Conservation (phyloP, 2,113 vertebrate genomes). For the Rhineura floridana region DNA sequence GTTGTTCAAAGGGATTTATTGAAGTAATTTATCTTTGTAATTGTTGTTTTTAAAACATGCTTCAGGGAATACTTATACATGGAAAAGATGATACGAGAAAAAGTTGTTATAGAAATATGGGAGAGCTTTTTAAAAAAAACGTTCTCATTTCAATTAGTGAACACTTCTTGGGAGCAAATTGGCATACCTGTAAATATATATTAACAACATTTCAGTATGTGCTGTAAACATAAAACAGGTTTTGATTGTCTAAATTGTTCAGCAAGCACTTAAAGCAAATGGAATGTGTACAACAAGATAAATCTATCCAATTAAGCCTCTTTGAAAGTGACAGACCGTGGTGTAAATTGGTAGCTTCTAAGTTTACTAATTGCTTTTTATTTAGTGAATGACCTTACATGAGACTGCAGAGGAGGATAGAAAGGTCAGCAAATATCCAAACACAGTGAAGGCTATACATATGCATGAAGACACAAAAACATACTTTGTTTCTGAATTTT, state of each 20-base stretch:
- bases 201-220: constrained; percentile 2
- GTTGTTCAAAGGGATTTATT: neutral
- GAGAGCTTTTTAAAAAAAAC: neutral
- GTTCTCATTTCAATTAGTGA: neutral
- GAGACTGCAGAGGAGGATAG: neutral
- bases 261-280: constrained; percentile 1
- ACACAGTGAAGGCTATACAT: neutral
- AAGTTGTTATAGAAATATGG: neutral
- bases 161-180: neutral
- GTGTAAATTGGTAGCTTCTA: neutral
- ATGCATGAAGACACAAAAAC: neutral
- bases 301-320: neutral
- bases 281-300: neutral
- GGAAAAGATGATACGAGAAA: neutral
- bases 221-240: constrained; percentile 7
- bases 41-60: neutral
- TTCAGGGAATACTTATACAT: neutral
- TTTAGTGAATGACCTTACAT: constrained; percentile 8
- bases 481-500: neutral
- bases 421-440: neutral
- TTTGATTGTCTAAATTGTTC: constrained; percentile 16
- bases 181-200: neutral
- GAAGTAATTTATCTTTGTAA: constrained; percentile 10
- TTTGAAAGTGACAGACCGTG: neutral
- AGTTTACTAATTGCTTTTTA: neutral